phyloP scores from a whole-genome alignment of 2,888 invertebrate genomes.

The Ophioninae sp. region DNA sequence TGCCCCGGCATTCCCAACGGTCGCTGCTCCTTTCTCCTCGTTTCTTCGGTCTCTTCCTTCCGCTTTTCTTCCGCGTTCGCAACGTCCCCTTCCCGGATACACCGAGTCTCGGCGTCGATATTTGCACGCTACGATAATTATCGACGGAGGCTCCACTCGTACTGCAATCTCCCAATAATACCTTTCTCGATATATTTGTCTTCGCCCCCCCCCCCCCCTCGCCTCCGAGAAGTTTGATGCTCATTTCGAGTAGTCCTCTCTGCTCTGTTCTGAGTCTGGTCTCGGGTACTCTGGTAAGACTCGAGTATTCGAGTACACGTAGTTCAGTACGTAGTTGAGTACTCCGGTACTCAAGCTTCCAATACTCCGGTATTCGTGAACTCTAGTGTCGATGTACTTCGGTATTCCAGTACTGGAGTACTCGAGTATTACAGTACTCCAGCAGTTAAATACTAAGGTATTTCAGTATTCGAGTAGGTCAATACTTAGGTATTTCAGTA shows the following conservation, averaged over 20 bases:
- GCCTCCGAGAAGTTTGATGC: neutral
- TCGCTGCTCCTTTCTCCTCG: slow-evolving; percentile 40
- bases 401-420: no score
- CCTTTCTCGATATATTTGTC: slow-evolving; percentile 12
- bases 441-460: no score
- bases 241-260: neutral
- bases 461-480: no score
- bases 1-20: slow-evolving; percentile 56
- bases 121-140: slow-evolving; percentile 77
- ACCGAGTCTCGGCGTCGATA: slow-evolving; percentile 71
- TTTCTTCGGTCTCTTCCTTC: slow-evolving; percentile 27
- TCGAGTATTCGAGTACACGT: no score
- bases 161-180: slow-evolving; percentile 41
- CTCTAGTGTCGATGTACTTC: no score
- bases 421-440: no score
- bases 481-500: no score
- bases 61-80: slow-evolving; percentile 56
- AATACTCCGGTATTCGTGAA: no score
- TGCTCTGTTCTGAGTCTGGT: no score
- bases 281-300: no score
- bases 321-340: no score
- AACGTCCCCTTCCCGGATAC: slow-evolving; percentile 34
- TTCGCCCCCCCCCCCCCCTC: neutral
- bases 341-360: no score
- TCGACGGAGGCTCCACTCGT: slow-evolving; percentile 57